Evolutionary conservation across 2,888 invertebrate species (phyloP).

Genomic region (Eupeodes luniger): DNA sequence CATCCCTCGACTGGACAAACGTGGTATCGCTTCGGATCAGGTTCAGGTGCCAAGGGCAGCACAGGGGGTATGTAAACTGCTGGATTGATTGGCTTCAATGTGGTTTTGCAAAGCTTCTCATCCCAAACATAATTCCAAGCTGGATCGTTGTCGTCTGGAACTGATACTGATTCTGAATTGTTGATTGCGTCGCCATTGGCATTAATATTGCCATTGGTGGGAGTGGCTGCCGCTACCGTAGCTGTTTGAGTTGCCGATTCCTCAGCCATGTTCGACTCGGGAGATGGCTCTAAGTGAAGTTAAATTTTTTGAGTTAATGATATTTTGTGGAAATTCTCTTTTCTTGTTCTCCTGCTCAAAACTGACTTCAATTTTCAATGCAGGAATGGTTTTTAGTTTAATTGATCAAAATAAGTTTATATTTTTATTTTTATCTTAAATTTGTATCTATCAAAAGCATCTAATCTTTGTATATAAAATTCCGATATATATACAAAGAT

Average conservation of each 20-base stretch:
- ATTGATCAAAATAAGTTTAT: no score
- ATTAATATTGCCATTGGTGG: constrained; percentile 15
- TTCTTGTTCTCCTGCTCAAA: no score
- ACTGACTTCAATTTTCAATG: no score
- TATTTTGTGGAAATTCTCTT: not conserved
- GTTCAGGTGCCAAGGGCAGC: not conserved
- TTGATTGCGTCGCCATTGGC: constrained; percentile 50
- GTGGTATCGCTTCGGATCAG: constrained; percentile 80
- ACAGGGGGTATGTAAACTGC: not conserved
- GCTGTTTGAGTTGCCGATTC: constrained; percentile 27
- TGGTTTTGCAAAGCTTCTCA: not conserved
- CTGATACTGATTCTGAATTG: not conserved
- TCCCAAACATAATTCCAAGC: constrained; percentile 5
- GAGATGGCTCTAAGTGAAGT: not conserved
- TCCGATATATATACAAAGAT: no score
- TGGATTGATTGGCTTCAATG: not conserved
- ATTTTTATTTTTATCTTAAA: no score
- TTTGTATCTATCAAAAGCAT: no score
- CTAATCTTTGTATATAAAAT: no score
- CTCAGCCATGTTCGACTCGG: constrained; percentile 32
- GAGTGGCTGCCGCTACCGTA: constrained; percentile 26
- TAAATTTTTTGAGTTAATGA: not conserved
- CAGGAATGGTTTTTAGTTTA: no score
- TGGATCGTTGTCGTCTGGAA: constrained; percentile 9
- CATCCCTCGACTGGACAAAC: constrained; percentile 81